These are phyloP conservation scores for Seriola aureovittata DNA, from an alignment of 2,113 vertebrate species.

Conservation along the genomic window DNA sequence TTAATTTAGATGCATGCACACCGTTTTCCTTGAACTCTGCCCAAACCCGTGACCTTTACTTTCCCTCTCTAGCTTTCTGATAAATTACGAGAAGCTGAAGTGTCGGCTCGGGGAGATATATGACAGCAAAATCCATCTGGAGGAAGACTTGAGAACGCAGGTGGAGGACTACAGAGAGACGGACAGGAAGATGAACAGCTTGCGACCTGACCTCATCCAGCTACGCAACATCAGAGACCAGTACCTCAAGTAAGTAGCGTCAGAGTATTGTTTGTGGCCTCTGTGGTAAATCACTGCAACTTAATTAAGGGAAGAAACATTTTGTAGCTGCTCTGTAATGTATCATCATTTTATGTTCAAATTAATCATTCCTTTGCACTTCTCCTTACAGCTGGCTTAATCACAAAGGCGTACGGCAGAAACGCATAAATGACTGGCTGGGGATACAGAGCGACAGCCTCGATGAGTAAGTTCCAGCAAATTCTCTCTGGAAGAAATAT, in stretches of 20 bases:
- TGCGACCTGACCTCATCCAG: slow-evolving; percentile 96
- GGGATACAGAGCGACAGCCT: slow-evolving; percentile 92
- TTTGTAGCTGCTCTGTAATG: neutral
- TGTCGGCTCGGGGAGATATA: slow-evolving; percentile 96
- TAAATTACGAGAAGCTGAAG: slow-evolving; percentile 96
- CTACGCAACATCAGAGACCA: slow-evolving; percentile 96
- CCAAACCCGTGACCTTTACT: slow-evolving; percentile 38
- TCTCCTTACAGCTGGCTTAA: slow-evolving; percentile 91
- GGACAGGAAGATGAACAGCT: slow-evolving; percentile 96
- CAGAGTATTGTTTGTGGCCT: neutral
- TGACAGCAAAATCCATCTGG: slow-evolving; percentile 94
- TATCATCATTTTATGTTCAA: neutral
- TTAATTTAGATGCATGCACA: neutral
- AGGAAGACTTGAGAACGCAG: slow-evolving; percentile 95
- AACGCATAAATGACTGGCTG: slow-evolving; percentile 94
- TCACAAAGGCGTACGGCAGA: slow-evolving; percentile 97
- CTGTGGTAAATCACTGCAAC: neutral
- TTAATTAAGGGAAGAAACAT: neutral
- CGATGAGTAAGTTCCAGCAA: slow-evolving; percentile 90
- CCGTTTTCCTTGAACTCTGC: neutral
- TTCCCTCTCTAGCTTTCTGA: slow-evolving; percentile 88
- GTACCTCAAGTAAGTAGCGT: slow-evolving; percentile 92
- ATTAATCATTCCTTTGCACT: neutral
- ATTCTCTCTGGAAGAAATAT: neutral
- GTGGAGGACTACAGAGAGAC: slow-evolving; percentile 96